Base-by-base conservation (phyloP, 2,888 invertebrate species). In the Tyria jacobaeae region DNA sequence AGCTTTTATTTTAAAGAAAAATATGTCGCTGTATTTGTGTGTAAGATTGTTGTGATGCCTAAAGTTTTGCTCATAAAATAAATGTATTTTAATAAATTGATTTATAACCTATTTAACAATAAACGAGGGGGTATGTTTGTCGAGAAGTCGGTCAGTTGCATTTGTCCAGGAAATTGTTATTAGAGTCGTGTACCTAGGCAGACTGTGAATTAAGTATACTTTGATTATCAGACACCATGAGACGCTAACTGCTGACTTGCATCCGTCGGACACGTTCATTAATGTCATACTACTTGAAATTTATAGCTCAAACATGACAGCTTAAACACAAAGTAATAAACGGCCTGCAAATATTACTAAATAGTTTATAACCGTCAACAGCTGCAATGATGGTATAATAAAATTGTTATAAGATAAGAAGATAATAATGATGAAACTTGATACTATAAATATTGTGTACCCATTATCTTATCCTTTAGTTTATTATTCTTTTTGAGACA, bases 141-240 rank as follows among this genome's bases (percentile, higher is more conserved):
- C 78, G 75, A 78, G 68, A 62, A 75, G 71, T 71, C 79, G 77
- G 80, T 79, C 81, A 85, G 88, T 88, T 84, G 86, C 84, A 81
- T 82, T 76, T 79, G 80, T 79, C 79, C 85, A 84, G 88, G 86
- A 87, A 88, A 86, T 87, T 64, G 71, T 68, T 68, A 64, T 80
- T 67, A 66, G 62, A 64, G 56, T 62, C 66, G 58, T 63, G 68
- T 60, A 60, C 63, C 57, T 63, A 37, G 54, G 53, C 57, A 57
- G 67, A 62, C 76, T 71, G 79, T 66, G 71, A 75, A 72, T 78
- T 83, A 81, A 81, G 71, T 66, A 66, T 66, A 75, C 75, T 71
- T 67, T 80, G 80, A 83, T 82, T 80, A 76, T 76, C 73, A 75
- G 74, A 64, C 56, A 67, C 68, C 59, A 70, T 73, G 70, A n/a